Base-by-base conservation (phyloP, 2,888 invertebrate genomes). In the Helleia helle region DNA sequence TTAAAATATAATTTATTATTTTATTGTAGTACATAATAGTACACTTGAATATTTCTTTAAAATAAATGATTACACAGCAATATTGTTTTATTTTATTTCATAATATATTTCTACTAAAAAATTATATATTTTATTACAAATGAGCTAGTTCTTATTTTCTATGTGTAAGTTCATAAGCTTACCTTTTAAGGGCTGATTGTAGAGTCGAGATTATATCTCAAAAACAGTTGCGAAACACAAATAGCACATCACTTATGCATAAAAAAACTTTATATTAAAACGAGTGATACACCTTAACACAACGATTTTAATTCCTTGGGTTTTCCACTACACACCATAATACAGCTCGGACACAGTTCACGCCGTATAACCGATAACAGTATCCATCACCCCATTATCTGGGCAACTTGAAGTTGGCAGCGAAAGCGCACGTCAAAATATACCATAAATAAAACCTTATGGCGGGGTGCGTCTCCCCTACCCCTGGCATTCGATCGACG, bases 351-450 rank as follows among this genome's bases (percentile, higher is more conserved):
- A 62, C 71, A 63, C 68, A 59, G 62, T 70, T 68, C 69, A 71
- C 73, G 64, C 59, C 69, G 72, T 73, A 74, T 67, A 72, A 72
- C 77, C 81, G 79, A 81, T 81, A 83, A 80, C 80, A 83, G 75
- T 75, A 81, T 80, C 77, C 80, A 81, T 83, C 83, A 80, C 74
- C 73, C 77, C 71, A 79, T 80, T 77, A 81, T 73, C 65, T 72
- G 61, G 55, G 63, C 74, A 67, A 66, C 67, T 58, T 72, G 83
- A 83, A 83, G 83, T 77, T 81, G 68, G 81, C 75, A 62, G 58
- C 79, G 69, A 68, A 59, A 62, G 63, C 56, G 58, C 68, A 84
- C 75, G 84, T 84, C 84, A 84, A 81, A 84, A 81, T 84, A 81
- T 69, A 75, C 72, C 76, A 75, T 80, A 83, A 83, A 84, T 83